Percentiles rank a stretch among this genome's conserved stretches.
Conservation (phyloP, 2,797 vertebrate species). For the Gallirallus australis region DNA sequence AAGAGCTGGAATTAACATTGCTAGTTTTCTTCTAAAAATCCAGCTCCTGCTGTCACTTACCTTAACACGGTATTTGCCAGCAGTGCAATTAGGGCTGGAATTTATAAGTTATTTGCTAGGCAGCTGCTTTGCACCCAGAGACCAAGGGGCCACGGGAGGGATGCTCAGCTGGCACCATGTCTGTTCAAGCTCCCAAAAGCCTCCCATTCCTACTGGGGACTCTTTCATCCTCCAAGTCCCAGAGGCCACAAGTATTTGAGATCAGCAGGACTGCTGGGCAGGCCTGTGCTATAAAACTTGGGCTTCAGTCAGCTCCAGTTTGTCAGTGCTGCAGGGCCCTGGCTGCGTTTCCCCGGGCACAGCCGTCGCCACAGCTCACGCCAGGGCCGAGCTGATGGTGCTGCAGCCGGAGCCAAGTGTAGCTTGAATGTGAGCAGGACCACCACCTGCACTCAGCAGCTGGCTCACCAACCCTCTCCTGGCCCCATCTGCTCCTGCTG, state of each 20-base stretch:
- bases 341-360: neutral
- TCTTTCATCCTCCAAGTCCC: neutral
- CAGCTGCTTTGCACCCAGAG: neutral
- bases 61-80: neutral
- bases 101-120: neutral
- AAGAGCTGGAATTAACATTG: neutral
- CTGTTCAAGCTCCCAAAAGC: neutral
- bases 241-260: neutral
- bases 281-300: neutral
- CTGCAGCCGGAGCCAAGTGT: neutral
- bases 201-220: neutral
- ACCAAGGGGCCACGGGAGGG: neutral
- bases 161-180: neutral
- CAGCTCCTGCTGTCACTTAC: neutral
- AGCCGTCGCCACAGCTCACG: fast-evolving
- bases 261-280: neutral
- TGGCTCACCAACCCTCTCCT: neutral
- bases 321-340: neutral
- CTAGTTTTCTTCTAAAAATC: neutral
- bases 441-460: neutral
- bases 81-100: neutral
- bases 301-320: neutral
- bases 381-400: neutral
- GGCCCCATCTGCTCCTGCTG: conserved; percentile 6
- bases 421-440: neutral